These are phyloP conservation scores for Sisyra nigra DNA, from an alignment of 2,888 invertebrate genomes.

Conservation along the genomic window DNA sequence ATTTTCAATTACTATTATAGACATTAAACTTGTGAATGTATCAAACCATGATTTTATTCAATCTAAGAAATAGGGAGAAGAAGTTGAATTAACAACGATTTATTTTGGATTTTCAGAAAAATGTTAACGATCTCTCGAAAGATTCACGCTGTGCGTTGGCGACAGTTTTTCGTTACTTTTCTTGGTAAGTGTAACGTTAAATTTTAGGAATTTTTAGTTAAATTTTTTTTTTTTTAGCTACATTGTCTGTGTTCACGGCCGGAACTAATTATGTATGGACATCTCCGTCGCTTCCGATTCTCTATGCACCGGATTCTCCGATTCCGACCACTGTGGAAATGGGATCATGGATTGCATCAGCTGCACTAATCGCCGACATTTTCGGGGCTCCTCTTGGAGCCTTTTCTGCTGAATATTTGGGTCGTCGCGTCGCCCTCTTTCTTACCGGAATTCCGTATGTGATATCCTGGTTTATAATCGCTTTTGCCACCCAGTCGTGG, in stretches of 20 bases:
- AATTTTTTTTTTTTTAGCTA: too few species aligned
- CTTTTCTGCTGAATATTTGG: conserved; percentile 39
- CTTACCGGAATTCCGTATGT: conserved; percentile 37
- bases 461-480: conserved; percentile 38
- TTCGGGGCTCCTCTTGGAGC: conserved; percentile 40
- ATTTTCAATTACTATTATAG: too few species aligned
- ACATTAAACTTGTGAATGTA: too few species aligned
- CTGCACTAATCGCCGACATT: conserved; percentile 41
- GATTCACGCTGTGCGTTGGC: too few species aligned
- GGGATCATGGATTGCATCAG: conserved; percentile 38
- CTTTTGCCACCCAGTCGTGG: conserved; percentile 33
- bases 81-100: too few species aligned
- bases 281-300: conserved; percentile 30
- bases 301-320: conserved; percentile 25
- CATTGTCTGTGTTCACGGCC: conserved; percentile 1
- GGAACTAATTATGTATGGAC: conserved; percentile 26
- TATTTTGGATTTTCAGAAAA: too few species aligned
- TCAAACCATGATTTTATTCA: too few species aligned
- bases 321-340: conserved; percentile 29
- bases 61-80: too few species aligned
- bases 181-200: too few species aligned
- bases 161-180: too few species aligned
- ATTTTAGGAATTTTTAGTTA: too few species aligned
- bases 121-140: too few species aligned
- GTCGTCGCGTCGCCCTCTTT: conserved; percentile 38